Evolutionary conservation across 2,113 vertebrate species (phyloP), one percentile per base, ranked within the genome.

Genomic region (Uropsilus gracilis): DNA sequence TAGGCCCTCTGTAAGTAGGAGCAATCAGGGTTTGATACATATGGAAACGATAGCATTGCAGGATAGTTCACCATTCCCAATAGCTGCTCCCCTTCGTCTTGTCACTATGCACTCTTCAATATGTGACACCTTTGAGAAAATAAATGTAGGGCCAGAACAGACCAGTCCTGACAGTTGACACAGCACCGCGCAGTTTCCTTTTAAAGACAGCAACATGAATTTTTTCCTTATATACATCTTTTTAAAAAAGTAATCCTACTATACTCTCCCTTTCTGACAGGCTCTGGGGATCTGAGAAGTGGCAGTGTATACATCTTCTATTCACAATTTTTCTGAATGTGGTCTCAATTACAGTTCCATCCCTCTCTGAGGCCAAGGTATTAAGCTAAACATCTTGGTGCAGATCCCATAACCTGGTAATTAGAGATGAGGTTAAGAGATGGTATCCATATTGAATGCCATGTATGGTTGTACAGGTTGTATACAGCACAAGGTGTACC

Each of bases 61-160:
- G 63, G 34, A 89, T 22, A 86, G 96, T 91, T 91, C 86, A 73
- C 72, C 34, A 42, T 44, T 71, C 34, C 89, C 57, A 89, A 24
- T 6, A 5, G 22, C 83, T 78, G 82, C 64, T 93, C 82, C 89
- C 85, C 90, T 71, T 94, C 78, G 92, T 94, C 91, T 94, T 84
- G 93, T 94, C 91, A 96, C 61, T 97, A 34, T 89, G 84, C 87
- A 88, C 0, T 2, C 46, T 90, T 97, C 42, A 77, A 92, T 66
- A 94, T 94, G 88, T 97, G 90, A 86, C 42, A 96, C 75, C 30
- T 75, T 81, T 90, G 61, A 77, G 94, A 96, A 90, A 93, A 66
- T 91, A 46, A 87, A 48, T 26, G 42, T 12, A 97, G n/a, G 64
- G 48, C 71, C 85, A 94, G 89, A 81, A 50, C 48, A 83, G 91